Evolutionary conservation across 1,140 invertebrate genomes (phyloP).

Genomic region (Thaumetopoea pityocampa): DNA sequence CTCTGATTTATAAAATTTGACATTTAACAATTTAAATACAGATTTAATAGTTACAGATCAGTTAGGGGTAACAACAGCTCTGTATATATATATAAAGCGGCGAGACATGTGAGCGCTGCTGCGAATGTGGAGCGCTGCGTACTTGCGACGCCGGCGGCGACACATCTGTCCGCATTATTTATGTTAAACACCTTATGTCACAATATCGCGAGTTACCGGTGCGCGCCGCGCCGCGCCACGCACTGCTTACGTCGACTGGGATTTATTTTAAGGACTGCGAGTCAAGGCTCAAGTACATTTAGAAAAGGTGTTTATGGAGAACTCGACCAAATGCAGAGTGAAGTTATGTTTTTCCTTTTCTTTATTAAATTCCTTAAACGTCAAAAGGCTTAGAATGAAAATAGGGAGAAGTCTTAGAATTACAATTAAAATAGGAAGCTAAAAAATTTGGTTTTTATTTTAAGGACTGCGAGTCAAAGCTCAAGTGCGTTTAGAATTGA

Average conservation of each 20-base stretch:
- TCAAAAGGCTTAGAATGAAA: too few relatives aligned
- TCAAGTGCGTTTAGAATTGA: conserved; percentile 32
- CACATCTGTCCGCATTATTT: conserved; percentile 74
- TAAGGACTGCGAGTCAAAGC: too few relatives aligned
- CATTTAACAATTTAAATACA: too few relatives aligned
- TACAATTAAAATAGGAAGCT: too few relatives aligned
- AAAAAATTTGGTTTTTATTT: too few relatives aligned
- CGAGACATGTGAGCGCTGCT: conserved; percentile 35
- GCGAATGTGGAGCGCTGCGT: conserved; percentile 51
- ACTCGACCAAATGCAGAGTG: too few relatives aligned
- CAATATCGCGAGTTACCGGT: conserved; percentile 69
- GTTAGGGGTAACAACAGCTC: conserved; percentile 36
- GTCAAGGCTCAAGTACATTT: conserved; percentile 1
- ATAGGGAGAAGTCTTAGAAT: too few relatives aligned
- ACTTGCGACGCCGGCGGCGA: conserved; percentile 65
- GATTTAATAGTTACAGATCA: too few relatives aligned
- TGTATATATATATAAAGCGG: conserved; percentile 26
- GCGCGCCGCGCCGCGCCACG: conserved; percentile 42
- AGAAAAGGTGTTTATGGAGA: not conserved
- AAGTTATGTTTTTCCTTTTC: too few relatives aligned
- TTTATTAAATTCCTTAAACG: too few relatives aligned
- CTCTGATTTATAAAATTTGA: too few relatives aligned
- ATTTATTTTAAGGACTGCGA: conserved; percentile 45
- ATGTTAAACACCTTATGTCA: conserved; percentile 75
- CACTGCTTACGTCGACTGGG: conserved; percentile 36